Evolutionary conservation across 2,888 invertebrate genomes (phyloP), one percentile per base, ranked within the genome.

Genomic region (Oscheius sp.): DNA sequence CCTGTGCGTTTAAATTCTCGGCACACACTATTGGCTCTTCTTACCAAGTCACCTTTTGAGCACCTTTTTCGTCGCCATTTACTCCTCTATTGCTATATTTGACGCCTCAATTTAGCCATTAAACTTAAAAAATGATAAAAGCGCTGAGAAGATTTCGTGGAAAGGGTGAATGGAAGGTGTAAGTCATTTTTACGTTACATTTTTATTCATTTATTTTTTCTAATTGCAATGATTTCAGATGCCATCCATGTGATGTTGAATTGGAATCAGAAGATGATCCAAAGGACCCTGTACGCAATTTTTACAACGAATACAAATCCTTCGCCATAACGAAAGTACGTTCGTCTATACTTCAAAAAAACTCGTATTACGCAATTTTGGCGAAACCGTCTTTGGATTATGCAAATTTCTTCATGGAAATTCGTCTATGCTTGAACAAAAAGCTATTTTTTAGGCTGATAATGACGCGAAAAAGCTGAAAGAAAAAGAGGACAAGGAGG

Each of bases 241-340:
- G 76, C 35, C 55, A 73, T 35, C 49, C 70, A 52, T 76, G 76
- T 58, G 64, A 69, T 21, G 66, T 66, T 3, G 46, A 56, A 13
- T 21, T 76, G 23, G 64, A 70, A 23, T 59, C 73, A 6, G 23
- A 58, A 18, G 58, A 73, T 21, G 59, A 58, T 0, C 7, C 49
- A 27, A n/a, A 35, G 27, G 69, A 64, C 13, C 64, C 23, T 9
- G 69, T 76, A 29, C 55, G 61, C 23, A 9, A 25, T 13, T 56
- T 73, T 49, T 18, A 61, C 45, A 73, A 69, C 46, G 70, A 76
- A 5, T 41, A 43, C 25, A 73, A 66, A 23, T 72, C 71, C 7
- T 52, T 71, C 29, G 35, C 5, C 58, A 75, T 71, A 45, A 61
- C 52, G 12, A 71, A 69, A 53, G 66, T 56, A 18, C n/a, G 63